Evolutionary conservation across 2,113 vertebrate genomes (phyloP).

Genomic region (Dipodomys spectabilis): DNA sequence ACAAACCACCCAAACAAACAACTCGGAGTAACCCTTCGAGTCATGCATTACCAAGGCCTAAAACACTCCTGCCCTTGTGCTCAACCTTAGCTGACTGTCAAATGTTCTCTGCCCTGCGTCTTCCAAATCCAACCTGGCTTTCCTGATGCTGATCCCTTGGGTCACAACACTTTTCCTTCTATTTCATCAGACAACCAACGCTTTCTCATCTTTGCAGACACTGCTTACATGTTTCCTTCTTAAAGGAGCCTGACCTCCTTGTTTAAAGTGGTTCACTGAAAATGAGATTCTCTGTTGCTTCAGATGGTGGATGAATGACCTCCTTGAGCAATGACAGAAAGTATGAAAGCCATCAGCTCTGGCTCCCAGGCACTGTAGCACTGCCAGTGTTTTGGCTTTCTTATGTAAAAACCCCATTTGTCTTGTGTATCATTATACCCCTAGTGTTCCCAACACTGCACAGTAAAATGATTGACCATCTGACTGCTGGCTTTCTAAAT

Average conservation of each 20-base stretch:
- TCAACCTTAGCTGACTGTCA: background rate
- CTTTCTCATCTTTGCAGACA: background rate
- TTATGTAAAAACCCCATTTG: background rate
- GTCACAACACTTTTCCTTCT: background rate
- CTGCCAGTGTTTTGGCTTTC: too few relatives aligned
- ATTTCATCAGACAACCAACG: background rate
- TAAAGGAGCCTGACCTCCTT: background rate
- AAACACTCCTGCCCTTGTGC: background rate
- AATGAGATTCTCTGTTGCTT: background rate
- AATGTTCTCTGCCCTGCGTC: background rate
- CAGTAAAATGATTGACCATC: background rate
- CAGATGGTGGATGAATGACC: too few relatives aligned
- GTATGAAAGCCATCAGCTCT: too few relatives aligned
- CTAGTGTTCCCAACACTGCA: background rate
- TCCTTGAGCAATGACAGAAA: too few relatives aligned
- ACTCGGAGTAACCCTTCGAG: background rate
- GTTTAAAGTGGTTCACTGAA: background rate
- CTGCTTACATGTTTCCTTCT: background rate
- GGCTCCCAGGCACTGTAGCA: background rate
- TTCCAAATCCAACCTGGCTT: background rate
- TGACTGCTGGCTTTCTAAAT: too few relatives aligned
- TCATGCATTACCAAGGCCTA: background rate
- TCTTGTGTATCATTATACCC: background rate
- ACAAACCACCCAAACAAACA: background rate
- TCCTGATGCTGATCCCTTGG: background rate